Percentiles rank a stretch among this genome's conserved stretches.
These are phyloP conservation scores for Emydocephalus ijimae DNA, from an alignment of 2,113 vertebrate genomes.

Conservation along the genomic window DNA sequence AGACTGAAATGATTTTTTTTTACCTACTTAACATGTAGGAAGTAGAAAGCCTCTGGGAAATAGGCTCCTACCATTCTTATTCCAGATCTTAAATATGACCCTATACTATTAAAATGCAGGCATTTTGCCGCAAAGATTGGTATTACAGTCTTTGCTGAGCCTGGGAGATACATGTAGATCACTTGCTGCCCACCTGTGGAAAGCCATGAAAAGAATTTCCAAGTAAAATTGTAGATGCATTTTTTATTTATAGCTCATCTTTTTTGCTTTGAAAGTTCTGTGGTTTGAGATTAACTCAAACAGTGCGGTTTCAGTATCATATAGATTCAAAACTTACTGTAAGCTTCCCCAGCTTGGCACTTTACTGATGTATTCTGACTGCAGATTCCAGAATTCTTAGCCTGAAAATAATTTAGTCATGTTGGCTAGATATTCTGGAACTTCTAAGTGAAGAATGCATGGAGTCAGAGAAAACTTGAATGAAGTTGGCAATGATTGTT, in stretches of 20 bases:
- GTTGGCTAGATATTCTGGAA: not conserved
- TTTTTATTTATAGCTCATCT: not conserved
- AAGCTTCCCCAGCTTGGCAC: not conserved
- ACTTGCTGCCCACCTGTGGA: too few relatives aligned
- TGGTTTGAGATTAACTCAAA: too few relatives aligned
- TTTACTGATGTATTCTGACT: not conserved
- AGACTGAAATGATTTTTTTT: not conserved
- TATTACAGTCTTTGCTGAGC: too few relatives aligned
- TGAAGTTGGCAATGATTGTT: not conserved
- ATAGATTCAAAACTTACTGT: not conserved
- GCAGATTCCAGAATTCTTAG: not conserved
- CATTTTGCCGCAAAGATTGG: too few relatives aligned
- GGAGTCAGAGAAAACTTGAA: not conserved
- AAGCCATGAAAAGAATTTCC: not conserved
- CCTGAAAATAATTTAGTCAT: not conserved
- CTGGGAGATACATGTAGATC: too few relatives aligned
- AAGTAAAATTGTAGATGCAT: not conserved
- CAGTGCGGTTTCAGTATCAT: too few relatives aligned
- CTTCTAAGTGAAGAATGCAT: not conserved
- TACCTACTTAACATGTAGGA: not conserved
- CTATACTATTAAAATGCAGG: not conserved
- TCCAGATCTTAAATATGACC: not conserved
- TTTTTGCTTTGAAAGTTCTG: too few relatives aligned
- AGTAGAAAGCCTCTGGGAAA: not conserved
- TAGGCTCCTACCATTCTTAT: not conserved